Base-by-base conservation (phyloP, 2,888 invertebrate species). In the Dascillus cervinus region DNA sequence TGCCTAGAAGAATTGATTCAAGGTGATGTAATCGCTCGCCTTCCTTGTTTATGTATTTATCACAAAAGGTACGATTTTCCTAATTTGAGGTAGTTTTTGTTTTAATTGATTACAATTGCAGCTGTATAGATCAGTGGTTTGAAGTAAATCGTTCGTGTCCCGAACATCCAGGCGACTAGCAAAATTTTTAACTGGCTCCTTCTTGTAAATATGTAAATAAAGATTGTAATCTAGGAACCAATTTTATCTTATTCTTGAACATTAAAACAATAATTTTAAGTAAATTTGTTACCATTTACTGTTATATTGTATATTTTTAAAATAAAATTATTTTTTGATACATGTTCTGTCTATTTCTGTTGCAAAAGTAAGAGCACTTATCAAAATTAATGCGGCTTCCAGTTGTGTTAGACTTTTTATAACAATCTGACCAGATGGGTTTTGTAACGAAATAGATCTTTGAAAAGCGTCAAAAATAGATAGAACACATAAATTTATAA, bases 61-160 rank as follows among this genome's bases (percentile, higher is more conserved):
- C 97, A 98, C 71, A 97, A 96, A 77, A 82, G 82, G 94, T 94
- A 66, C 71, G 69, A 19, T 29, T 32, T 22, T 24, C 12, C 6
- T 32, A 20, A 13, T 30, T 29, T 13, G 15, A 19, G 8, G 3
- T 13, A 14, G 3, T 15, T 9, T 9, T 4, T 17, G 5, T 6
- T 8, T 17, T 17, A 17, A 17, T 17, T 8, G 17, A 6, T 17
- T 17, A 17, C 17, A 6, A 8, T 17, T 82, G 26, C 75, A 96
- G 94, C 67, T 97, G 97, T 75, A 96, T 97, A 73, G 96, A 97
- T 74, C 84, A 87, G 71, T 97, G 97, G 97, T 97, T 97, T 73
- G 90, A 94, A 70, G 88, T 94, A 65, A 97, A 96, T 75, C 83
- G 96, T 69, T 91, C 91, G 60, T 97, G 97, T 73, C 97, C 97